Percentiles rank a stretch among this genome's conserved stretches.
Conservation (phyloP, 2,797 vertebrate genomes). For the Artibeus lituratus region DNA sequence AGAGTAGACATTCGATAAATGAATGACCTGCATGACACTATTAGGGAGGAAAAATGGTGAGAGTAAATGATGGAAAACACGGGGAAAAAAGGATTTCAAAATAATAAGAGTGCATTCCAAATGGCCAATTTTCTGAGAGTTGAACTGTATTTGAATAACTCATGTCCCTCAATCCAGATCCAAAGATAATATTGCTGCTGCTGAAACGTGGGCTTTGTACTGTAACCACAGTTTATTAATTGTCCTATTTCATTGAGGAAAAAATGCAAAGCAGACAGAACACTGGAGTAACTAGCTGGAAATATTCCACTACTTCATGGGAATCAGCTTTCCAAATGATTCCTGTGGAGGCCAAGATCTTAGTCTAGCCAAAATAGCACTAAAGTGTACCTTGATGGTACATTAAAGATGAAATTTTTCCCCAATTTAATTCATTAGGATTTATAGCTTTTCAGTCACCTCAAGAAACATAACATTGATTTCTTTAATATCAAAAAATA, state of each 20-base stretch:
- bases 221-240: conserved; percentile 71
- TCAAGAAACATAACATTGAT: conserved; percentile 50
- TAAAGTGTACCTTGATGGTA: conserved; percentile 33
- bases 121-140: conserved; percentile 32
- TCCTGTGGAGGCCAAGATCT: conserved; percentile 14
- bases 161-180: conserved; percentile 52
- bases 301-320: conserved; percentile 67
- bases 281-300: conserved; percentile 53
- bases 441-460: neutral
- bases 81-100: conserved; percentile 62
- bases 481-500: conserved; percentile 63
- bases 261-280: conserved; percentile 71
- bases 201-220: conserved; percentile 62
- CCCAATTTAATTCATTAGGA: conserved; percentile 55
- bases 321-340: conserved; percentile 53
- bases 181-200: conserved; percentile 77
- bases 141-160: conserved; percentile 45
- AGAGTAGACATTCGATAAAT: neutral
- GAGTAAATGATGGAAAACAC: conserved; percentile 54
- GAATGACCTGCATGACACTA: neutral
- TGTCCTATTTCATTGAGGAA: conserved; percentile 71
- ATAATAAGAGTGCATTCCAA: conserved; percentile 42
- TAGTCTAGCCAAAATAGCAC: conserved; percentile 10
- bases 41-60: neutral
- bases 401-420: conserved; percentile 46